Conservation (phyloP, 2,113 vertebrate genomes). For the Dipodomys stephensi region DNA sequence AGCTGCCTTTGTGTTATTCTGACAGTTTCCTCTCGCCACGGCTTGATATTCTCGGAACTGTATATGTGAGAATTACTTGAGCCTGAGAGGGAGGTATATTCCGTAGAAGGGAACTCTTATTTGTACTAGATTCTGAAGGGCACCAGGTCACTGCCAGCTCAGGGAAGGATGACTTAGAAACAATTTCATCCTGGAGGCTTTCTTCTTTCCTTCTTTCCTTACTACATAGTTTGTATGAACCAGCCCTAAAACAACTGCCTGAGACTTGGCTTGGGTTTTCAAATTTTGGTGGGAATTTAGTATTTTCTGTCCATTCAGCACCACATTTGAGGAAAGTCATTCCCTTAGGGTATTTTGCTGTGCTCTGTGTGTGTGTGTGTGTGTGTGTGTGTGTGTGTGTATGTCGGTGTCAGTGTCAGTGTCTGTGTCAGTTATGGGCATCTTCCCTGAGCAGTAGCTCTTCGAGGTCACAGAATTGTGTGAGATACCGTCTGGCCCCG, state of each 20-base stretch:
- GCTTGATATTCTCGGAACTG: neutral
- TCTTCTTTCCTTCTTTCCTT: neutral
- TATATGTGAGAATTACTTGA: neutral
- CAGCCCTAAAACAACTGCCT: neutral
- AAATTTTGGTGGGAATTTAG: neutral
- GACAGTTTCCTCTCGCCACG: too few species aligned
- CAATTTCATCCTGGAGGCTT: neutral
- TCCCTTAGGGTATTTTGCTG: neutral
- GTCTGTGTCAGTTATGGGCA: fast-evolving
- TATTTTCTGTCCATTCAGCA: neutral
- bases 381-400: too few species aligned
- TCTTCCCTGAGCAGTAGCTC: too few species aligned
- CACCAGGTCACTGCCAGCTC: neutral
- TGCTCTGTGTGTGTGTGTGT: neutral
- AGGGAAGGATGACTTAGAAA: neutral
- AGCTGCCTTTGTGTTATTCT: too few species aligned
- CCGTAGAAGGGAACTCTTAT: neutral
- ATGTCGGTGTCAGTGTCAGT: too few species aligned
- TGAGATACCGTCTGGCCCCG: neutral
- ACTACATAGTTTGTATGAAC: neutral
- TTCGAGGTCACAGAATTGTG: fast-evolving
- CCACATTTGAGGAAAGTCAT: neutral
- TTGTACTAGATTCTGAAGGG: neutral
- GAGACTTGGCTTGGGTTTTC: neutral
- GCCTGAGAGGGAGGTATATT: neutral